A percentile compares a stretch with the other conserved stretches of the same genome.
These are phyloP conservation scores for Microtus pennsylvanicus DNA, from an alignment of 2,113 vertebrate genomes.

Conservation along the genomic window DNA sequence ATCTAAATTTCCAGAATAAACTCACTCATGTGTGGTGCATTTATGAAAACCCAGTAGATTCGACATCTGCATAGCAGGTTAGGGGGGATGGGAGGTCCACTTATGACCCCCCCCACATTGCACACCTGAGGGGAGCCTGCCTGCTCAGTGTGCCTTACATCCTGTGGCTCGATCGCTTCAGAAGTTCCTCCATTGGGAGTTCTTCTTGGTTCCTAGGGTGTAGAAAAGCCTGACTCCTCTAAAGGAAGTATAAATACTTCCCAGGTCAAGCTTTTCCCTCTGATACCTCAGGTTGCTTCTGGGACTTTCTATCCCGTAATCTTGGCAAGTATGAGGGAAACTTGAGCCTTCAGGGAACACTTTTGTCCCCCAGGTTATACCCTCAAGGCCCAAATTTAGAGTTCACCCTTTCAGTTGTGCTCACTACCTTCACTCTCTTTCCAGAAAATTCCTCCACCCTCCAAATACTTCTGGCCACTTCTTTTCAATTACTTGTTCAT, in stretches of 20 bases:
- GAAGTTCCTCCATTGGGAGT: background rate
- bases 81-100: background rate
- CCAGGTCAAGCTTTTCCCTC: background rate
- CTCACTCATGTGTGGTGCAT: background rate
- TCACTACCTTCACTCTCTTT: background rate
- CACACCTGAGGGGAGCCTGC: background rate
- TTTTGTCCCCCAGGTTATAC: background rate
- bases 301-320: background rate
- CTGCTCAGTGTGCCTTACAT: background rate
- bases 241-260: background rate
- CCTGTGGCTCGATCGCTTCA: background rate
- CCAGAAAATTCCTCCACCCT: background rate
- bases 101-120: background rate
- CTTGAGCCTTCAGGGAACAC: background rate
- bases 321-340: background rate
- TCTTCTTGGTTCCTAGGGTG: background rate
- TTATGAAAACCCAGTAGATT: constrained; percentile 17
- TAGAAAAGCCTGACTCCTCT: background rate
- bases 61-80: background rate
- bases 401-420: background rate
- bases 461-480: background rate
- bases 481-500: background rate
- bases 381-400: background rate
- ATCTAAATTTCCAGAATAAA: constrained; percentile 48
- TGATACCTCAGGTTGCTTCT: background rate